Base-by-base conservation (phyloP, 2,797 vertebrate genomes). In the Galagoides demidoff region DNA sequence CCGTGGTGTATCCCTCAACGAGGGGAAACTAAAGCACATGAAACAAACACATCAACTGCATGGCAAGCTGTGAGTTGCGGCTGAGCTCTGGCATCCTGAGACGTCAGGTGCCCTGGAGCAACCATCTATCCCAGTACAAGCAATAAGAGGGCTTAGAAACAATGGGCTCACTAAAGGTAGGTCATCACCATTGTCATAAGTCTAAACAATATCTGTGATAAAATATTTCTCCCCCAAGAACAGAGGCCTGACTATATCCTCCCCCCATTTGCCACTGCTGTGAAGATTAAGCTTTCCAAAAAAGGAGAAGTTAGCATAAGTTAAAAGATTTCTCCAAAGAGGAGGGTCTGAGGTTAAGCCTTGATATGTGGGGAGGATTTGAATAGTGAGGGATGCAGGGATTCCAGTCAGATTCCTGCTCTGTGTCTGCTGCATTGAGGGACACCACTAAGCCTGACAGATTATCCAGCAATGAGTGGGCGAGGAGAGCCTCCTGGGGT, bases 21-120 rank as follows among this genome's bases (percentile, higher is more conserved):
- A 19, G 66, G 70, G 61, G 83, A 61, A 66, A 63, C 16, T 2
- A 45, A 78, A 19, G 23, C 20, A 9, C 29, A 11, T 9, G 19
- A 45, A 82, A 66, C 73, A 84, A 11, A 7, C 39, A 5, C 19
- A 82, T 88, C 85, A 45, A 45, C 59, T 45, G n/a, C 4, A 16
- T 1, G 8, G 52, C 63, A 89, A 71, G 55, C 43, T 7, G 2
- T 0, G 34, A 55, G 66, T 59, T 13, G 16, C 64, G 7, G 7
- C 39, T 16, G 37, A 49, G 17, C 31, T 55, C 34, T 2, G 31
- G 25, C 0, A 3, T 2, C 5, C 55, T 7, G 1, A 55, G 16
- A n/a, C 0, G 3, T 2, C 22, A 14, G 19, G 23, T 0, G 3
- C 2, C 4, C 0, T n/a, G 13, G 17, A 34, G 29, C 6, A 0